These are phyloP conservation scores for Psittacula derbiana DNA, from an alignment of 2,797 vertebrate genomes.

Conservation along the genomic window DNA sequence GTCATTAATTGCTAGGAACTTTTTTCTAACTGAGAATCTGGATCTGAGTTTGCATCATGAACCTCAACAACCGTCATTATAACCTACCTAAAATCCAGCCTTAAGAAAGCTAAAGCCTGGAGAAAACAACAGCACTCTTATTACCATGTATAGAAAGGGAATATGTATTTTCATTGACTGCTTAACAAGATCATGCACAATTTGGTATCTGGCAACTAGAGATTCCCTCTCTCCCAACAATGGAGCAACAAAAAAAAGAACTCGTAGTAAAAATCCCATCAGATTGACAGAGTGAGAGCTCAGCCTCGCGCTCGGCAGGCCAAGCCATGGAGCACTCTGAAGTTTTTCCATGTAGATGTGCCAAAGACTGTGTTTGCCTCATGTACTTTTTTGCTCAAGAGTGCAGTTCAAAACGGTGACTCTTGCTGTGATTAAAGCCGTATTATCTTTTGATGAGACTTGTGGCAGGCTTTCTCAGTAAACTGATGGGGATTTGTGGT, in stretches of 20 bases:
- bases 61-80: neutral
- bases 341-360: conserved; percentile 54
- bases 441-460: neutral
- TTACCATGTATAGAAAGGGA: neutral
- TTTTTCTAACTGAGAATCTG: neutral
- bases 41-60: neutral
- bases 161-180: neutral
- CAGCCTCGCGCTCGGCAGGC: neutral
- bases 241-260: neutral
- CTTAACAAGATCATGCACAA: neutral
- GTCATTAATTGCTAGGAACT: neutral
- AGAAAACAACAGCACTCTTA: neutral
- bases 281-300: conserved; percentile 1
- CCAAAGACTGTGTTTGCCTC: conserved; percentile 46
- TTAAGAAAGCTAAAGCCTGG: neutral
- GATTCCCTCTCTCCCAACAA: neutral
- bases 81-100: neutral
- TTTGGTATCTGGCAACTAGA: neutral
- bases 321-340: neutral
- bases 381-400: conserved; percentile 10
- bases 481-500: neutral
- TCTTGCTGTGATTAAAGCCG: conserved; percentile 54
- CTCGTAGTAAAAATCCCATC: conserved; percentile 10
- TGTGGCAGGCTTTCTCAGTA: neutral
- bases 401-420: conserved; percentile 16